These are phyloP conservation scores for Pogonocichla stellata DNA, from an alignment of 2,113 vertebrate genomes.

Conservation along the genomic window DNA sequence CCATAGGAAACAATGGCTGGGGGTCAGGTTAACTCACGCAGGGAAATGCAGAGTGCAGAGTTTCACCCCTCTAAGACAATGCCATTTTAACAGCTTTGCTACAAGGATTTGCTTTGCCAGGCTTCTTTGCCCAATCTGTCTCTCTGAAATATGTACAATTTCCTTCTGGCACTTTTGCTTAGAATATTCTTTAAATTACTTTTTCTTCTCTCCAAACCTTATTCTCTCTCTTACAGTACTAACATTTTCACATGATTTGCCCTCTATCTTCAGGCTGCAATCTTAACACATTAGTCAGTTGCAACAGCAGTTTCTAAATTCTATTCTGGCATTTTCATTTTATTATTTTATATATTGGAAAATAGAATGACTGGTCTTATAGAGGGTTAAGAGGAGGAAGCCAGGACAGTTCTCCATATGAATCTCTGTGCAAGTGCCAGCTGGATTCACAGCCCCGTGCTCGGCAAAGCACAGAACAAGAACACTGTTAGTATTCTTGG, in stretches of 20 bases:
- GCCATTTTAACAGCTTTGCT: constrained; percentile 22
- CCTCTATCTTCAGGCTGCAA: background rate
- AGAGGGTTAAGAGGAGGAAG: constrained; percentile 43
- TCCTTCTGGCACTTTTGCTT: constrained; percentile 15
- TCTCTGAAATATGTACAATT: background rate
- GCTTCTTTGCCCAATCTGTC: constrained; percentile 7
- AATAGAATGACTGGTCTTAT: background rate
- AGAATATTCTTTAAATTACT: background rate
- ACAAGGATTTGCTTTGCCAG: constrained; percentile 3
- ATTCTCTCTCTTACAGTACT: background rate
- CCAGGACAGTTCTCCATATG: constrained; percentile 35
- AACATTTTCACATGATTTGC: background rate
- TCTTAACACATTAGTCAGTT: background rate
- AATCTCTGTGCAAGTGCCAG: constrained; percentile 52
- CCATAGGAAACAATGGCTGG: background rate
- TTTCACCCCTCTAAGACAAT: background rate
- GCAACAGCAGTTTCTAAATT: background rate
- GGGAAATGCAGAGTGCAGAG: background rate
- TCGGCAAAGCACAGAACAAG: constrained; percentile 26
- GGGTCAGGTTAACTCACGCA: constrained; percentile 40
- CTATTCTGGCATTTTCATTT: background rate
- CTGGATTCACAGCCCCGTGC: background rate
- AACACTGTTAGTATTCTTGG: constrained; percentile 47
- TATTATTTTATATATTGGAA: background rate
- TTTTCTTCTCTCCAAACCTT: background rate